Base-by-base conservation (phyloP, 2,888 invertebrate species). In the Megamerina dolium region DNA sequence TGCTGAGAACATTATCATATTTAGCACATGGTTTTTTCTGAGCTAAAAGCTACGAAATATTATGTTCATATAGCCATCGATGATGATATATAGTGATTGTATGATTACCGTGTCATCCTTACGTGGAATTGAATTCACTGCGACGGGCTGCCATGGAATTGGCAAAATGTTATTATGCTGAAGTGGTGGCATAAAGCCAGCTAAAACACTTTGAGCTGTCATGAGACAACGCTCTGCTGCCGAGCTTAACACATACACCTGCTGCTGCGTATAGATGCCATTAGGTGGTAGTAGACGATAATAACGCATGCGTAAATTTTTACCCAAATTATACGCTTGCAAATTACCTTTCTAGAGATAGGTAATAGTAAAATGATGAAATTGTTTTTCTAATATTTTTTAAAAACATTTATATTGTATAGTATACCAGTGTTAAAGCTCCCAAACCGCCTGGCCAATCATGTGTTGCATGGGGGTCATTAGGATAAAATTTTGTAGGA, bases 141-240 rank as follows among this genome's bases (percentile, higher is more conserved):
- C 88, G 46, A 93, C 81, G 0, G 94, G 94, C 59, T 87, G 86
- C 94, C 94, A 95, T 1, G 70, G 64, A 42, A 80, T 65, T n/a
- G 72, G 72, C 21, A 70, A 49, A 10, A 60, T 49, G 49, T 69
- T 68, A 33, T 56, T 60, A 41, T 66, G 64, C 36, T 68, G 62
- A 45, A 75, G 56, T 26, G 67, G 69, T n/a, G 73, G 65, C 51
- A 77, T 61, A 51, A 82, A 73, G 1, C 88, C 92, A 1, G 90
- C 87, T 29, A 89, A 73, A 47, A 91, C 56, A 46, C 63, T 63
- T 63, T 87, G 82, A 0, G 88, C 92, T 61, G 90, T 92, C 85
- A 88, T 87, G 48, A 65, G 55, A 59, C 91, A 90, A 40, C 94
- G 78, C 49, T 91, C 85, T 43, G 81, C 77, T 60, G 86, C 87